phyloP scores from a whole-genome alignment of 2,113 vertebrate genomes.

The Solea senegalensis region DNA sequence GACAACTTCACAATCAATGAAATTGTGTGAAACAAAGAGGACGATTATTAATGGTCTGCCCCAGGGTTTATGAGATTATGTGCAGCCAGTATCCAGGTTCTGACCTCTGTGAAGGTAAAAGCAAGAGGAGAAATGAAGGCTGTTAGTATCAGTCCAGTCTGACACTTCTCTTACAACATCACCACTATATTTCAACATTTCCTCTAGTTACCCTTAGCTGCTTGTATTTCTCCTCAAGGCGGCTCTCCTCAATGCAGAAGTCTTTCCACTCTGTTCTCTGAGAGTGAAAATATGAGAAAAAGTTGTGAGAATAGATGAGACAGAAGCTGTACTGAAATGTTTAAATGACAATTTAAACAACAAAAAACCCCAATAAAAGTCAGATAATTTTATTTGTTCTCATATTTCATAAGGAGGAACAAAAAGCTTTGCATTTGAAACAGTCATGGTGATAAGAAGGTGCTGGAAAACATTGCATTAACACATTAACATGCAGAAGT shows the following conservation, averaged over 20 bases:
- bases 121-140: constrained; percentile 3
- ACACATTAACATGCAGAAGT: not conserved
- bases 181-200: not conserved
- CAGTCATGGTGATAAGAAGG: not conserved
- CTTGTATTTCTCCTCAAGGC: constrained; percentile 72
- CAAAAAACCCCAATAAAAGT: too few species aligned
- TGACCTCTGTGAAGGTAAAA: constrained; percentile 37
- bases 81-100: not conserved
- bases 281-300: not conserved
- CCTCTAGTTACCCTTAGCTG: constrained; percentile 49
- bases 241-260: constrained; percentile 69
- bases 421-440: not conserved
- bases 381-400: too few species aligned
- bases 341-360: too few species aligned
- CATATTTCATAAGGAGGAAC: too few species aligned
- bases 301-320: not conserved
- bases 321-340: not conserved
- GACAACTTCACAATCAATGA: not conserved
- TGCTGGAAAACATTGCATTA: not conserved
- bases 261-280: constrained; percentile 60
- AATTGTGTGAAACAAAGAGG: not conserved
- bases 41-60: not conserved
- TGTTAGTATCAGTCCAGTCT: constrained; percentile 4
- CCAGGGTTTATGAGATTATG: constrained; percentile 6
- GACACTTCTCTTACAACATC: not conserved